Base-by-base conservation (phyloP, 1,140 invertebrate genomes). In the Megathymus violae region DNA sequence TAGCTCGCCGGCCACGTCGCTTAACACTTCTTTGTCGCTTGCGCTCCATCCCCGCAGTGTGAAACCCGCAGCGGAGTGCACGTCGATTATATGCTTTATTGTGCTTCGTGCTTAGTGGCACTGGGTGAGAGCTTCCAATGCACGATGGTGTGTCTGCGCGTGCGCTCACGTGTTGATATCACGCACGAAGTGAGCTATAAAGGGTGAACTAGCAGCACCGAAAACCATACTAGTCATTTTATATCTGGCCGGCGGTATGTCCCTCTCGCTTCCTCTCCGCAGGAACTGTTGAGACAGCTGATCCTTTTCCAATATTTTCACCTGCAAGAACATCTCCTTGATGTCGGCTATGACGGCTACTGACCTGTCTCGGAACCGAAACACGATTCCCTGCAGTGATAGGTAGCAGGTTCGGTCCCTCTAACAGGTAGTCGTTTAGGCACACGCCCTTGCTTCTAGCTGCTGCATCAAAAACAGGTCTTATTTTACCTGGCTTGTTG, bases 241-340 rank as follows among this genome's bases (percentile, higher is more conserved):
- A 41, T 78, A 85, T 9, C 51, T 52, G 0, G 25, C 1, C 0
- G 69, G 66, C 11, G 61, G 17, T 0, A 7, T 7, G 0, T 4
- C n/a, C 13, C 52, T 6, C 0, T 65, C 22, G 0, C 62, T 46
- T 1, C 67, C 74, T 5, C 80, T 14, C 80, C 76, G 81, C 17
- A 85, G 50, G 46, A 82, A 85, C 4, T 68, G 47, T 43, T 84
- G 76, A 0, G 59, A 62, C n/a, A 63, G 41, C 14, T 63, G 61
- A 36, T 82, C 76, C 31, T 70, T 63, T 3, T 44, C 0, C 15
- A 68, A n/a, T 5, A 88, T 71, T 25, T 72, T 73, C 4, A 79
- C 40, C 10, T 67, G 76, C 0, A 86, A 47, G 19, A 89, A 91
- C 85, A 89, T 91, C 9, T 88, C 88, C n/a, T 52, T 15, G 0